phyloP scores from a whole-genome alignment of 1,140 invertebrate species.

The Thaumetopoea pityocampa region DNA sequence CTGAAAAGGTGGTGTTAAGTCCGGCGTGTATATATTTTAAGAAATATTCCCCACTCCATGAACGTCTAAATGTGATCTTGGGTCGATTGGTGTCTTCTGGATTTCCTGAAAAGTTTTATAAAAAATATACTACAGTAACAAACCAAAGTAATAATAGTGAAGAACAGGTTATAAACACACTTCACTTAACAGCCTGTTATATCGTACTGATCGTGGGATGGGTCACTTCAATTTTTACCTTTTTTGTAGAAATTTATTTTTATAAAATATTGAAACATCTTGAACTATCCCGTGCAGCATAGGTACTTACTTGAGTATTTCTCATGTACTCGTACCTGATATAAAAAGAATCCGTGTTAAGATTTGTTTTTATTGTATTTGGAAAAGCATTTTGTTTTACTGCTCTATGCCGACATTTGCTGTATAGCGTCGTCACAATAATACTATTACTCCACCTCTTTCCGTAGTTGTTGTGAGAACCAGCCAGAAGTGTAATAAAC shows the following conservation, averaged over 20 bases:
- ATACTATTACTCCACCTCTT: too few relatives aligned
- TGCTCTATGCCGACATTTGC: too few relatives aligned
- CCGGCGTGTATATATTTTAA: slow-evolving; percentile 55
- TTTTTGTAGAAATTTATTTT: slow-evolving; percentile 40
- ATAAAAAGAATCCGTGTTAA: too few relatives aligned
- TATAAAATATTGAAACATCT: slow-evolving; percentile 15
- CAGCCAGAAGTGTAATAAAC: too few relatives aligned
- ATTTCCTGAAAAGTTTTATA: slow-evolving; percentile 40
- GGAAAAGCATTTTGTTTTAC: too few relatives aligned
- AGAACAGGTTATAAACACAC: slow-evolving; percentile 32
- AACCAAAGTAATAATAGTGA: slow-evolving; percentile 8
- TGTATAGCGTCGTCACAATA: too few relatives aligned
- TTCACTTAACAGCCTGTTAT: slow-evolving; percentile 51
- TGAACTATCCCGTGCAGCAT: too few relatives aligned
- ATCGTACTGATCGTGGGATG: slow-evolving; percentile 41
- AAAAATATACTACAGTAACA: slow-evolving; percentile 27
- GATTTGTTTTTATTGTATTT: too few relatives aligned
- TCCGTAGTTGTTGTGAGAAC: too few relatives aligned
- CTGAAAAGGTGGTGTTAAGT: slow-evolving; percentile 32
- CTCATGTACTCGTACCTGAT: too few relatives aligned
- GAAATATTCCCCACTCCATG: slow-evolving; percentile 45
- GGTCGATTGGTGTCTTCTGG: slow-evolving; percentile 39
- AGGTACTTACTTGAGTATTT: too few relatives aligned
- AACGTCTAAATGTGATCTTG: slow-evolving; percentile 36
- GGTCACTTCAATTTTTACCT: slow-evolving; percentile 36